Conservation (phyloP, 1,140 invertebrate species). For the Aphelinus atriplicis region DNA sequence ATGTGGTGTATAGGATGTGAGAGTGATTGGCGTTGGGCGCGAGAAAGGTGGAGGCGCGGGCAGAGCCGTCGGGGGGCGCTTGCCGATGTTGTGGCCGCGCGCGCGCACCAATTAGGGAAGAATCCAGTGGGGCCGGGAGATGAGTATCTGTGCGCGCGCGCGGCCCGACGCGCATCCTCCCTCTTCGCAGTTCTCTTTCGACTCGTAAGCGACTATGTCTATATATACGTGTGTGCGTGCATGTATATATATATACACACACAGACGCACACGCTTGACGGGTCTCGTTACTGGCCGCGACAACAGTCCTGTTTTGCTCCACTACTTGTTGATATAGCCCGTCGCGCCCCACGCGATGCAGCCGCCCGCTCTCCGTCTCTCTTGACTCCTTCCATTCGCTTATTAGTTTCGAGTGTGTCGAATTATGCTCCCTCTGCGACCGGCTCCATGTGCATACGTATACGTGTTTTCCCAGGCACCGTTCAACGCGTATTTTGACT, state of each 20-base stretch:
- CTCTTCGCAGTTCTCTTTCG: constrained; percentile 19
- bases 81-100: constrained; percentile 17
- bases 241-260: too few species aligned
- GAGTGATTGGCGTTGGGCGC: too few species aligned
- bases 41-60: too few species aligned
- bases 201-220: too few species aligned
- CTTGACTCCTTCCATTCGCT: constrained; percentile 17
- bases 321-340: constrained; percentile 50
- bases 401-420: not conserved
- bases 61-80: not conserved
- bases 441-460: too few species aligned
- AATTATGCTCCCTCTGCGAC: not conserved
- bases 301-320: constrained; percentile 39
- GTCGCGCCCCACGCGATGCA: constrained; percentile 16
- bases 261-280: constrained; percentile 36
- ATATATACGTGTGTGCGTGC: too few species aligned
- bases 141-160: constrained; percentile 44
- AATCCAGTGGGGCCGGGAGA: constrained; percentile 45
- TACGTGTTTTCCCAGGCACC: too few species aligned
- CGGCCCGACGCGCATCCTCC: constrained; percentile 37
- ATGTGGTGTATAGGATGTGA: constrained; percentile 18
- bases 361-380: constrained; percentile 25
- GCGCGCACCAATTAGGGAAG: constrained; percentile 49
- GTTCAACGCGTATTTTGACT: too few species aligned
- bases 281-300: constrained; percentile 36